These are phyloP conservation scores for Athetis lepigone DNA, from an alignment of 2,888 invertebrate genomes.

Conservation along the genomic window DNA sequence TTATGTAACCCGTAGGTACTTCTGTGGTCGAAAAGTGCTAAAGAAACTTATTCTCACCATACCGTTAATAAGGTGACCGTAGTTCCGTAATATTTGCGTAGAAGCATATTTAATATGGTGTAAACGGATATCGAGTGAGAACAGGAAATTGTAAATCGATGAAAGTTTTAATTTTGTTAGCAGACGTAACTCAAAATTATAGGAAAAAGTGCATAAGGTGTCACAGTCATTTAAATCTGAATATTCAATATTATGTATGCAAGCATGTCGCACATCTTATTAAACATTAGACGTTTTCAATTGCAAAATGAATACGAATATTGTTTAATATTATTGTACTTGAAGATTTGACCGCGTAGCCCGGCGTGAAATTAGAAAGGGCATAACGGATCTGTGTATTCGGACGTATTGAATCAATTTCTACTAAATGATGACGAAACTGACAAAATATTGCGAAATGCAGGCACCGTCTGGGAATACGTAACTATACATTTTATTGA, in stretches of 20 bases:
- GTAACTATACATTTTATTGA: not conserved
- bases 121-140: conserved; percentile 26
- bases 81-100: conserved; percentile 40
- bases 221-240: too few species aligned
- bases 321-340: conserved; percentile 38
- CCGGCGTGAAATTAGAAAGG: conserved; percentile 52
- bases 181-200: conserved; percentile 11
- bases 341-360: not conserved
- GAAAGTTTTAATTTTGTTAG: conserved; percentile 24
- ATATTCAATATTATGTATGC: too few species aligned
- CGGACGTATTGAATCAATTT: conserved; percentile 49
- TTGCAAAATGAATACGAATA: conserved; percentile 29
- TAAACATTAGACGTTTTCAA: not conserved
- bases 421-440: conserved; percentile 29
- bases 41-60: conserved; percentile 61
- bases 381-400: conserved; percentile 37
- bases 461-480: conserved; percentile 6
- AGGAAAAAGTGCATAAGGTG: too few species aligned
- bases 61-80: conserved; percentile 27
- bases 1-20: conserved; percentile 55
- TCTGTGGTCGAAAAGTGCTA: conserved; percentile 69
- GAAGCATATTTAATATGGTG: conserved; percentile 11
- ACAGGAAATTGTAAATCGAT: conserved; percentile 33
- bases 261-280: conserved; percentile 8
- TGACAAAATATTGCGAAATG: conserved; percentile 24